phyloP scores from a whole-genome alignment of 2,113 vertebrate genomes.

The Puffinus mauretanicus region DNA sequence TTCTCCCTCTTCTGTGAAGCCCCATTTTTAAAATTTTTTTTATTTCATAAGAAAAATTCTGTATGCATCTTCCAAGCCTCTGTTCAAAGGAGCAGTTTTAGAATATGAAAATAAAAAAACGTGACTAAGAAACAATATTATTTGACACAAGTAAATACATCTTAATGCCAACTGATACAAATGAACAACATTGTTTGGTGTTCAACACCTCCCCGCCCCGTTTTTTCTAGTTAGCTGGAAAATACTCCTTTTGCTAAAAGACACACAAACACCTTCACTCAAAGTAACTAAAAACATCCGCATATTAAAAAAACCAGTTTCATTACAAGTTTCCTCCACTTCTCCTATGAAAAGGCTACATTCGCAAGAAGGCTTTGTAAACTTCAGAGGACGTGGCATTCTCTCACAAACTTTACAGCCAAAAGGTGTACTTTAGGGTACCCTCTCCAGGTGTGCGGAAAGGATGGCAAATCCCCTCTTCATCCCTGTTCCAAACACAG shows the following conservation, averaged over 20 bases:
- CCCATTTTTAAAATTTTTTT: neutral
- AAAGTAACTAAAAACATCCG: neutral
- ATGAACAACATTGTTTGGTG: neutral
- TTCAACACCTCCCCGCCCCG: accelerated
- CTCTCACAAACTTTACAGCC: neutral
- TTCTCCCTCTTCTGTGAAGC: neutral
- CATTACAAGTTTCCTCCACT: neutral
- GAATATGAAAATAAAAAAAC: neutral
- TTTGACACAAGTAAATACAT: neutral
- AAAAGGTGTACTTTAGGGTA: neutral
- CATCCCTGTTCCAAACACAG: accelerated
- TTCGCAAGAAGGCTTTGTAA: neutral
- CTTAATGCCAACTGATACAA: neutral
- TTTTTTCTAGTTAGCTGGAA: neutral
- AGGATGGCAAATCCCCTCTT: neutral
- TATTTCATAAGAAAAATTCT: neutral
- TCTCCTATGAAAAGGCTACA: neutral
- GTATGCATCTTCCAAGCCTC: neutral
- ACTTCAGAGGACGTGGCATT: neutral
- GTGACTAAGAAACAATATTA: neutral
- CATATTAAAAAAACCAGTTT: neutral
- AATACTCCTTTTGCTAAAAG: neutral
- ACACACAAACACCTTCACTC: neutral
- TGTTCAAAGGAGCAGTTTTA: neutral
- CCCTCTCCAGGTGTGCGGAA: neutral